phyloP scores from a whole-genome alignment of 2,797 vertebrate species.

The Rousettus madagascariensis region DNA sequence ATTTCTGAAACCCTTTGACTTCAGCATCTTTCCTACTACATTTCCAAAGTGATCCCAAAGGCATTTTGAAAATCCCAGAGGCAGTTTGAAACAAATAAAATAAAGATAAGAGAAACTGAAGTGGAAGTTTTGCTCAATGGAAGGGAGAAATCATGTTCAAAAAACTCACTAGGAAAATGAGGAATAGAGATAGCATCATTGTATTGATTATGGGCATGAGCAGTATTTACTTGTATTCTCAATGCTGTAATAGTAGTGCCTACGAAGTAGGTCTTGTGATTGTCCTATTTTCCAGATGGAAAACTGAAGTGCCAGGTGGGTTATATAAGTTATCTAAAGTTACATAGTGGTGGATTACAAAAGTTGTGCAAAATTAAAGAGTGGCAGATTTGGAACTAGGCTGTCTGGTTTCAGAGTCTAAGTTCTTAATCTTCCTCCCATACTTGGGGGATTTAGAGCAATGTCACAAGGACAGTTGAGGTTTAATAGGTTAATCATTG shows the following conservation, averaged over 20 bases:
- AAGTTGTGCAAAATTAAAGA: neutral
- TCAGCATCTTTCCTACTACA: neutral
- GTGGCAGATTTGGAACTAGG: neutral
- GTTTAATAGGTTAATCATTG: neutral
- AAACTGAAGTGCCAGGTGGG: neutral
- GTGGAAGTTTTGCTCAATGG: neutral
- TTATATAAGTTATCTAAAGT: neutral
- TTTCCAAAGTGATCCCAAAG: neutral
- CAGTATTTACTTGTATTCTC: neutral
- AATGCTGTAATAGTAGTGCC: neutral
- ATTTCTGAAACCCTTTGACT: neutral
- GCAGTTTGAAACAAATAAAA: neutral
- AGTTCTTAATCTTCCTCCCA: neutral
- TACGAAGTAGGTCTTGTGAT: neutral
- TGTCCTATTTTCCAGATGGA: neutral
- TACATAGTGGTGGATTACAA: neutral
- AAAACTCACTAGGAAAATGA: neutral
- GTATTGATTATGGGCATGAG: neutral
- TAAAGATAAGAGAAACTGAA: conserved; percentile 23
- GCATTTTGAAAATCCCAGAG: neutral
- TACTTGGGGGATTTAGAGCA: neutral
- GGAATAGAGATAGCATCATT: neutral
- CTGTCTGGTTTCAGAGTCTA: neutral
- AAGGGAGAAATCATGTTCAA: conserved; percentile 21
- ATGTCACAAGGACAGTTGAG: neutral